These are phyloP conservation scores for Danaus chrysippus DNA, from an alignment of 2,888 invertebrate genomes.

Conservation along the genomic window DNA sequence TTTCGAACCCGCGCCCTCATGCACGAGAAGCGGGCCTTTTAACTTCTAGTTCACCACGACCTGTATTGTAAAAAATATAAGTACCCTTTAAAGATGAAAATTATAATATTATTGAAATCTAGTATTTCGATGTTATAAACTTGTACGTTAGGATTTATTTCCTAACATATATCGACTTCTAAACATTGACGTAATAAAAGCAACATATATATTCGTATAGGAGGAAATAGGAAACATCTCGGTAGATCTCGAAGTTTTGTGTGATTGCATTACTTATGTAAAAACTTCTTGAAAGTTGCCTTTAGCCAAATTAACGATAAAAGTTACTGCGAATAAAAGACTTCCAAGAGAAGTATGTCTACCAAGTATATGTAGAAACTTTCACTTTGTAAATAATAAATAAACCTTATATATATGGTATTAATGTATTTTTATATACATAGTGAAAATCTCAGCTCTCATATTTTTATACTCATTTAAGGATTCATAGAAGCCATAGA, in stretches of 20 bases:
- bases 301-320: constrained; percentile 28
- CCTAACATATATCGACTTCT: not conserved
- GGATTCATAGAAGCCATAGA: too few relatives aligned
- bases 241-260: constrained; percentile 23
- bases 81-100: too few relatives aligned
- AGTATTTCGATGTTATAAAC: too few relatives aligned
- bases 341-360: constrained; percentile 19
- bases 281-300: constrained; percentile 23
- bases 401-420: not conserved
- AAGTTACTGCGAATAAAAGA: constrained; percentile 26
- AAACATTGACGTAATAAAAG: constrained; percentile 23
- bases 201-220: constrained; percentile 14
- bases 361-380: constrained; percentile 16
- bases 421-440: not conserved
- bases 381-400: not conserved
- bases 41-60: too few relatives aligned
- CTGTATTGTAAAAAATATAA: too few relatives aligned
- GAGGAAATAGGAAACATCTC: constrained; percentile 26
- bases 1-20: too few relatives aligned
- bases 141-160: too few relatives aligned
- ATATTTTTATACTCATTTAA: too few relatives aligned
- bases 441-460: too few relatives aligned
- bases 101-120: too few relatives aligned
- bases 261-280: constrained; percentile 31
- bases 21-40: too few relatives aligned